Evolutionary conservation across 2,113 vertebrate species (phyloP).

Genomic region (Colistium nudipinnis): DNA sequence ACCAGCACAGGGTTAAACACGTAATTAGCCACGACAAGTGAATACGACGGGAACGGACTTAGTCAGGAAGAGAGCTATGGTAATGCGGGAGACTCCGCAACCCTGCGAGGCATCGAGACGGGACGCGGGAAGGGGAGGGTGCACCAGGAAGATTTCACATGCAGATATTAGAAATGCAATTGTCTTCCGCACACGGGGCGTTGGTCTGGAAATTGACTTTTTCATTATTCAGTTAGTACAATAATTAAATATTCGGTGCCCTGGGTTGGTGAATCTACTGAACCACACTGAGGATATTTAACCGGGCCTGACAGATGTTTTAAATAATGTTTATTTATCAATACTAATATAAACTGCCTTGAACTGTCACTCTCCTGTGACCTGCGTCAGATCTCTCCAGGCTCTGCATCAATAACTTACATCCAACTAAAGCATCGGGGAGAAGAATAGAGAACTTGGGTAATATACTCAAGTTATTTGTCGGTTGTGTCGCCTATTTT

Average conservation of each 20-base stretch:
- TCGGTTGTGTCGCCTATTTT: background rate
- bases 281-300: slow-evolving; percentile 79
- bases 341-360: slow-evolving; percentile 76
- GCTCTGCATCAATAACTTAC: slow-evolving; percentile 38
- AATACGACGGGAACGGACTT: slow-evolving; percentile 62
- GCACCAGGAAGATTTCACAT: slow-evolving; percentile 67
- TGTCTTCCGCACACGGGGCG: slow-evolving; percentile 74
- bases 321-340: slow-evolving; percentile 88
- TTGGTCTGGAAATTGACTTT: slow-evolving; percentile 82
- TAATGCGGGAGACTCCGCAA: slow-evolving; percentile 55
- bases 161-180: slow-evolving; percentile 83
- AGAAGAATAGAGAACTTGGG: background rate
- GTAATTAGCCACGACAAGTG: slow-evolving; percentile 76
- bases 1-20: slow-evolving; percentile 76
- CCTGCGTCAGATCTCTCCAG: slow-evolving; percentile 36
- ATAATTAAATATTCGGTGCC: slow-evolving; percentile 86
- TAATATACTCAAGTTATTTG: too few species aligned
- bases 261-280: slow-evolving; percentile 80
- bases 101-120: slow-evolving; percentile 72
- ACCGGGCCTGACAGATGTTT: slow-evolving; percentile 84
- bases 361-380: slow-evolving; percentile 67
- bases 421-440: background rate
- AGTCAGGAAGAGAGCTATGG: slow-evolving; percentile 58
- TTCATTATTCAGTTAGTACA: slow-evolving; percentile 83
- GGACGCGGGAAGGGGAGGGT: slow-evolving; percentile 52